These are phyloP conservation scores for Diabrotica balteata DNA, from an alignment of 2,888 invertebrate genomes.

Conservation along the genomic window DNA sequence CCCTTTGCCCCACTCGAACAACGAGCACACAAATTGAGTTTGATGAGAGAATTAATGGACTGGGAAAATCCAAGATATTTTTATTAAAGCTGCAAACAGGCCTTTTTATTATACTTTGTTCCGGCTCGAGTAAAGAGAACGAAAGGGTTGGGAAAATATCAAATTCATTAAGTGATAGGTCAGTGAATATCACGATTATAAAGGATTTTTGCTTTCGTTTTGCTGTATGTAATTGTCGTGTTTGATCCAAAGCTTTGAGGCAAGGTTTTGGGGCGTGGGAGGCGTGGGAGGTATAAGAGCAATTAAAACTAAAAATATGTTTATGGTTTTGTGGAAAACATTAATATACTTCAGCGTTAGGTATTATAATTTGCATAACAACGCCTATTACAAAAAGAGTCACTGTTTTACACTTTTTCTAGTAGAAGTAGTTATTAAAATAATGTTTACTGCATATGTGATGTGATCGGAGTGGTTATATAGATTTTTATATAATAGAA, in stretches of 20 bases:
- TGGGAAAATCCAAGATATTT: slow-evolving; percentile 19
- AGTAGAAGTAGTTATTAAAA: too few relatives aligned
- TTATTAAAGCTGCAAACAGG: slow-evolving; percentile 6
- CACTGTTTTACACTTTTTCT: too few relatives aligned
- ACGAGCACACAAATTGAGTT: slow-evolving; percentile 16
- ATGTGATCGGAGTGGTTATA: too few relatives aligned
- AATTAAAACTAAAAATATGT: too few relatives aligned
- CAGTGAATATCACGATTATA: neutral
- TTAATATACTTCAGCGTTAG: too few relatives aligned
- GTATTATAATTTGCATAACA: too few relatives aligned
- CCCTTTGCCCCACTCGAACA: slow-evolving; percentile 6
- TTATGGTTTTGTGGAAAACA: too few relatives aligned
- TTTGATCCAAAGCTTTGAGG: neutral
- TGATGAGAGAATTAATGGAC: slow-evolving; percentile 16
- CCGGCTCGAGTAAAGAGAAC: neutral
- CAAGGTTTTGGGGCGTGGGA: too few relatives aligned
- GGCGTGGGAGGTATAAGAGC: too few relatives aligned
- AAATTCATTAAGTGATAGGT: neutral
- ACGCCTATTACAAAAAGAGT: too few relatives aligned
- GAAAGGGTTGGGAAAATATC: slow-evolving; percentile 4
- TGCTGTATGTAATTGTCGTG: neutral
- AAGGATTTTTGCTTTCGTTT: neutral
- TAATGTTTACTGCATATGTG: too few relatives aligned
- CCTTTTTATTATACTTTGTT: slow-evolving; percentile 9
- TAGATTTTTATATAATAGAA: too few relatives aligned